These are phyloP conservation scores for Pelagia noctiluca DNA, from an alignment of 30 jellyfish, hydroid and myxozoan species.

Conservation along the genomic window DNA sequence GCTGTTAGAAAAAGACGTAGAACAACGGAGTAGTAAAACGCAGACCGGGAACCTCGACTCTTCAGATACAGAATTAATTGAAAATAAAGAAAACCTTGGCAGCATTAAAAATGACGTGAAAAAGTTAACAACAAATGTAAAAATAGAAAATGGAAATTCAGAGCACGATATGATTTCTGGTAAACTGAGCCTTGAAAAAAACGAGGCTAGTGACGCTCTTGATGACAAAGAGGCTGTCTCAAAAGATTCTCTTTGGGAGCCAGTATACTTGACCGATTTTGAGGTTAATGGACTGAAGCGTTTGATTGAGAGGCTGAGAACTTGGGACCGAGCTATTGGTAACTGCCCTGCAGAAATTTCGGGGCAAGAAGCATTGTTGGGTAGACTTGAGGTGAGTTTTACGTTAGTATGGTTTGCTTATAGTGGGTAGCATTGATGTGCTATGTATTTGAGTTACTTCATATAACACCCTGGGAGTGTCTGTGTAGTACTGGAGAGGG, in stretches of 20 bases:
- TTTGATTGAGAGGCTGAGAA: conserved; percentile 79
- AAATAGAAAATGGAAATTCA: conserved; percentile 27
- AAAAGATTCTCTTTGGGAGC: conserved; percentile 73
- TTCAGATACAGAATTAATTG: conserved; percentile 49
- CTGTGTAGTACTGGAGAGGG: no score
- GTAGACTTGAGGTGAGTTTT: conserved; percentile 78
- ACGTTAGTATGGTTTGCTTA: not conserved
- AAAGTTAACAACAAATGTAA: conserved; percentile 20
- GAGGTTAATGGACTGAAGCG: conserved; percentile 79
- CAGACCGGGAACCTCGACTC: not conserved
- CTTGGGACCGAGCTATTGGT: conserved; percentile 76
- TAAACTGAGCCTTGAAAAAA: conserved; percentile 22
- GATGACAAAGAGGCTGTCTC: conserved; percentile 49
- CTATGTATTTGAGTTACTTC: no score
- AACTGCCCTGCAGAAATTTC: conserved; percentile 80
- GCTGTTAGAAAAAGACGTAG: conserved; percentile 82
- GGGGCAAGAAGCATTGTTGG: conserved; percentile 79
- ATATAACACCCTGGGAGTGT: no score
- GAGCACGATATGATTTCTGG: conserved; percentile 11
- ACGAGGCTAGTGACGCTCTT: conserved; percentile 31
- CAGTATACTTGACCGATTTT: conserved; percentile 67
- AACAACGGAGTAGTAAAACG: conserved; percentile 24
- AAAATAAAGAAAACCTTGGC: conserved; percentile 64
- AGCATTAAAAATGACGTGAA: conserved; percentile 33
- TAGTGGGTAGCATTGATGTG: not conserved